phyloP scores from a whole-genome alignment of 1,140 invertebrate genomes.

The Himalopsyche phryganea region DNA sequence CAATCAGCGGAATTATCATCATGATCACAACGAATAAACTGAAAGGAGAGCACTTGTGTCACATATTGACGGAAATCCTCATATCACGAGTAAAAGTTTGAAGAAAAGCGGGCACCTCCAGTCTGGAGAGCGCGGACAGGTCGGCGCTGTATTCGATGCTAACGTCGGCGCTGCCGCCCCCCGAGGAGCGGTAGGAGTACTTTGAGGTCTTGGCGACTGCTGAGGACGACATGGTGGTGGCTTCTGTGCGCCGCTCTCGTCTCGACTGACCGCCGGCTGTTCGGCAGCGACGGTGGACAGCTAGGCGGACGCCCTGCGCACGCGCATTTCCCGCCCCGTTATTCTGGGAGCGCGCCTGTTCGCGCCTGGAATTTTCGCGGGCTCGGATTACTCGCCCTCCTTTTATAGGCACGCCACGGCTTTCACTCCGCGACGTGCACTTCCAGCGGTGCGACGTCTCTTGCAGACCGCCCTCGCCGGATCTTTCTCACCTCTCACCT shows the following conservation, averaged over 20 bases:
- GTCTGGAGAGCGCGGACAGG: conserved; percentile 84
- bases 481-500: no score
- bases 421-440: no score
- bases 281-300: conserved; percentile 11
- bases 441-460: no score
- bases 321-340: conserved; percentile 10
- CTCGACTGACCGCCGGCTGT: conserved; percentile 27
- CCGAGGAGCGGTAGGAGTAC: conserved; percentile 82
- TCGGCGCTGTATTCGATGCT: conserved; percentile 92
- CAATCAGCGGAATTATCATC: background rate
- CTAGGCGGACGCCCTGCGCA: conserved; percentile 9
- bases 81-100: background rate
- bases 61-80: background rate
- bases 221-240: conserved; percentile 57
- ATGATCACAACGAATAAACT: conserved; percentile 1
- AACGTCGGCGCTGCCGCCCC: conserved; percentile 79
- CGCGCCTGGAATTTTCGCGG: conserved; percentile 14
- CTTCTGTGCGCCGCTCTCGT: conserved; percentile 24
- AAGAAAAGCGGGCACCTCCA: conserved; percentile 71
- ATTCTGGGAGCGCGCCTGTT: conserved; percentile 18
- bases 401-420: conserved; percentile 13
- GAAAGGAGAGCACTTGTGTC: no score
- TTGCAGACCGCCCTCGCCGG: no score
- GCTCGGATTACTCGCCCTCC: conserved; percentile 27
- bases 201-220: conserved; percentile 80